Percentiles rank a stretch among this genome's conserved stretches.
Evolutionary conservation across 2,797 vertebrate species (phyloP).

Genomic region (Premnoplex brunnescens): DNA sequence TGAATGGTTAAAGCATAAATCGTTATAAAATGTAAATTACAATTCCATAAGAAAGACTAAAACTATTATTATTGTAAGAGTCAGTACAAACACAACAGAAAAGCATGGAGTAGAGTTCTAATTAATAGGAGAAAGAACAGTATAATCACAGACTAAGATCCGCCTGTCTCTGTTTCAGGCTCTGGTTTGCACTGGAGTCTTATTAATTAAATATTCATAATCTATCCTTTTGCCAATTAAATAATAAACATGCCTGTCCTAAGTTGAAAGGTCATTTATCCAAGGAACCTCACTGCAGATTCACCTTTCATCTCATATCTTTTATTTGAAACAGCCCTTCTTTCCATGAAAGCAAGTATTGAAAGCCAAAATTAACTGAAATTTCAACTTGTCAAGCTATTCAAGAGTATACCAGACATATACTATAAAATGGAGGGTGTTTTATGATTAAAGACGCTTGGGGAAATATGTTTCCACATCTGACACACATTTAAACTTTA

Average conservation of each 20-base stretch:
- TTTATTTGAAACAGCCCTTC: slow-evolving; percentile 4
- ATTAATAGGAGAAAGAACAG: not conserved
- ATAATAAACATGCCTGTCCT: not conserved
- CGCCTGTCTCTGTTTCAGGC: not conserved
- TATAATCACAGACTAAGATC: not conserved
- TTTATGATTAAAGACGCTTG: not conserved
- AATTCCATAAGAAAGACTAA: not conserved
- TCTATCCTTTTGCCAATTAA: not conserved
- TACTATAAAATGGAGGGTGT: not conserved
- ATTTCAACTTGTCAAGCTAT: not conserved
- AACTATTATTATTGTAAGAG: not conserved
- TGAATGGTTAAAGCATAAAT: not conserved
- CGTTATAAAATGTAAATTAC: not conserved
- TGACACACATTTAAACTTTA: not conserved
- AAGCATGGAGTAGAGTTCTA: not conserved
- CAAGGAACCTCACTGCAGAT: not conserved
- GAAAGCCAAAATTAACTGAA: slow-evolving; percentile 22
- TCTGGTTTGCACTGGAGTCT: not conserved
- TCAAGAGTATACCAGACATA: not conserved
- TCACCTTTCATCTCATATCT: not conserved
- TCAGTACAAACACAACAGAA: not conserved
- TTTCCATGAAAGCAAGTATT: not conserved
- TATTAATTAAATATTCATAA: slow-evolving; percentile 19
- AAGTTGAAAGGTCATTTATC: slow-evolving; percentile 27
- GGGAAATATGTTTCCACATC: not conserved